These are phyloP conservation scores for Cephalopholis sonnerati DNA, from an alignment of 2,113 vertebrate genomes.

Conservation along the genomic window DNA sequence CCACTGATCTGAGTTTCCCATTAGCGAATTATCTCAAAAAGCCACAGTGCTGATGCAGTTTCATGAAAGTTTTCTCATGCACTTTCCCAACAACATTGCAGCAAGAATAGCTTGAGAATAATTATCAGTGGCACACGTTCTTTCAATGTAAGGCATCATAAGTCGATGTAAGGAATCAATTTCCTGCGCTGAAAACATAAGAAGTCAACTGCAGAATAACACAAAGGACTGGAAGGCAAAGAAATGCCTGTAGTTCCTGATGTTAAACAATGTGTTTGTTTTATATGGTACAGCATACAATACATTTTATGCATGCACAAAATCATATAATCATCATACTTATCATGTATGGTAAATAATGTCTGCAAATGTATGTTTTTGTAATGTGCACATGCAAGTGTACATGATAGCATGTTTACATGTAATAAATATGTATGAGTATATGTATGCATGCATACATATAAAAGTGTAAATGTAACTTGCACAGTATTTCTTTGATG, in stretches of 20 bases:
- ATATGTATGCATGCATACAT: not conserved
- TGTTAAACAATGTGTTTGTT: not conserved
- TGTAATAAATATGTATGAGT: too few relatives aligned
- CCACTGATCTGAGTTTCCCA: not conserved
- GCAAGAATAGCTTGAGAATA: constrained; percentile 1
- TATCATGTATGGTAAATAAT: too few relatives aligned
- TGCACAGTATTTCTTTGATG: not conserved
- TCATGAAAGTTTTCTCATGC: not conserved
- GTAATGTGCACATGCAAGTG: not conserved
- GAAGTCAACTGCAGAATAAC: not conserved
- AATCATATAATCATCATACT: not conserved
- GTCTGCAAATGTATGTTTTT: not conserved
- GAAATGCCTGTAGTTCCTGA: not conserved
- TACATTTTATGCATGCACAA: not conserved
- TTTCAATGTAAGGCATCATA: not conserved
- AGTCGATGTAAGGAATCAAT: constrained; percentile 7
- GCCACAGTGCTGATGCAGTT: not conserved
- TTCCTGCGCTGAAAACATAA: not conserved
- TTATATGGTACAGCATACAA: not conserved
- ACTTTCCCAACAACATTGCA: not conserved
- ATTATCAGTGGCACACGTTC: constrained; percentile 18
- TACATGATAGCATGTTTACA: too few relatives aligned
- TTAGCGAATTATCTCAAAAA: not conserved
- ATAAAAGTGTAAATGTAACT: not conserved
- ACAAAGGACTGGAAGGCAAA: not conserved